These are phyloP conservation scores for Pachydiplax longipennis DNA, from an alignment of 2,888 invertebrate genomes.

Conservation along the genomic window DNA sequence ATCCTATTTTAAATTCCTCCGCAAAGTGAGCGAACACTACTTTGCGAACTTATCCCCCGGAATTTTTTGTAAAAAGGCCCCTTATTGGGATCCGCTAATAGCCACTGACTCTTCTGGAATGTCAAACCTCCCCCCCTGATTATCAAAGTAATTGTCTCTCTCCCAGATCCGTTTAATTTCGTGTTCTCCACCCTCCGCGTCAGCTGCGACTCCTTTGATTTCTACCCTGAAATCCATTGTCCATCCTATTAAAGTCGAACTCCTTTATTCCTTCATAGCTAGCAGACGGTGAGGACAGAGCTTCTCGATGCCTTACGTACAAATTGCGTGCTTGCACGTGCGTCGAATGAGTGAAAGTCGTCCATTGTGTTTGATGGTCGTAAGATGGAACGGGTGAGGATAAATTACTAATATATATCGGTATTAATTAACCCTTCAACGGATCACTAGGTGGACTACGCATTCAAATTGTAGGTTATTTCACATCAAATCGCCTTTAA, in stretches of 20 bases:
- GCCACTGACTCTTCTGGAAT: constrained; percentile 31
- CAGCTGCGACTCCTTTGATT: background rate
- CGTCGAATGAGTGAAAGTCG: too few species aligned
- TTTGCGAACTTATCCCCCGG: background rate
- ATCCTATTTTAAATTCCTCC: constrained; percentile 25
- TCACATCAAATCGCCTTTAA: too few species aligned
- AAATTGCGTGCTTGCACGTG: too few species aligned
- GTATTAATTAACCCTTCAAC: too few species aligned
- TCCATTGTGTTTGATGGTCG: too few species aligned
- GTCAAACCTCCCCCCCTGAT: constrained; percentile 21
- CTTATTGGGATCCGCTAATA: constrained; percentile 24
- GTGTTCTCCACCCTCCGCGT: too few species aligned
- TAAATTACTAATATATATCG: too few species aligned
- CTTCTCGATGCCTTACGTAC: too few species aligned
- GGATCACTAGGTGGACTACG: too few species aligned
- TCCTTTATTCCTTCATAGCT: background rate
- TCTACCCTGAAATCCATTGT: background rate
- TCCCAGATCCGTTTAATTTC: background rate
- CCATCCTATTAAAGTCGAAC: background rate
- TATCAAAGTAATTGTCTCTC: constrained; percentile 10
- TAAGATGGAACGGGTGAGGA: too few species aligned
- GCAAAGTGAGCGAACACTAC: constrained; percentile 26
- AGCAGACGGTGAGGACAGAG: too few species aligned
- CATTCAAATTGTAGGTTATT: too few species aligned
- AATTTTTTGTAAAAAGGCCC: background rate